A percentile compares a stretch with the other conserved stretches of the same genome.
These are phyloP conservation scores for Macrophya annulata DNA, from an alignment of 2,888 invertebrate species.

Conservation along the genomic window DNA sequence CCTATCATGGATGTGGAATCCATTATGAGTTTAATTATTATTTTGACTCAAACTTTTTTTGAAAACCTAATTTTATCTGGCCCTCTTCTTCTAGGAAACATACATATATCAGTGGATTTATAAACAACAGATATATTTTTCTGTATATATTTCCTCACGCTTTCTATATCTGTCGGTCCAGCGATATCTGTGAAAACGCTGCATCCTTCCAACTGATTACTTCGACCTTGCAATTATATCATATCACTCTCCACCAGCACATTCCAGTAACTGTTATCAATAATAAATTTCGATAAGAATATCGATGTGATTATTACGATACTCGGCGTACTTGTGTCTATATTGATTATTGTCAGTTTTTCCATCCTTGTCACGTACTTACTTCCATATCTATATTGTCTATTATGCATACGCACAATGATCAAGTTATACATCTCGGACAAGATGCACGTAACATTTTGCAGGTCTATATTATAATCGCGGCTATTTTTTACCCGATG, in stretches of 20 bases:
- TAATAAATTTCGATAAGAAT: background rate
- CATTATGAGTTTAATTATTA: background rate
- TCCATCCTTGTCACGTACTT: background rate
- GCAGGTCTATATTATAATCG: background rate
- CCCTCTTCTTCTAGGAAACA: background rate
- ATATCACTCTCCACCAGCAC: background rate
- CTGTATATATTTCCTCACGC: background rate
- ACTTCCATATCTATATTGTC: background rate
- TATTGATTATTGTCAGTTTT: background rate
- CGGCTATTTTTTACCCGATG: background rate
- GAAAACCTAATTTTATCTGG: background rate
- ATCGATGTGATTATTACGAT: background rate
- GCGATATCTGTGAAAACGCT: background rate
- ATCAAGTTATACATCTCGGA: background rate
- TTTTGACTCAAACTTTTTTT: background rate
- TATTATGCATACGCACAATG: background rate
- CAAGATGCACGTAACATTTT: background rate
- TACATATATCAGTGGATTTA: background rate
- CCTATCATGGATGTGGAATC: background rate
- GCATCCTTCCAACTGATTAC: background rate
- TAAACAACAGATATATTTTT: background rate
- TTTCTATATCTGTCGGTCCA: slow-evolving; percentile 9
- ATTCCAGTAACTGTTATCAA: slow-evolving; percentile 13
- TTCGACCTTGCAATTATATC: slow-evolving; percentile 16
- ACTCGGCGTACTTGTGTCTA: background rate